Conservation (phyloP, 2,113 vertebrate species). For the Pipra filicauda region DNA sequence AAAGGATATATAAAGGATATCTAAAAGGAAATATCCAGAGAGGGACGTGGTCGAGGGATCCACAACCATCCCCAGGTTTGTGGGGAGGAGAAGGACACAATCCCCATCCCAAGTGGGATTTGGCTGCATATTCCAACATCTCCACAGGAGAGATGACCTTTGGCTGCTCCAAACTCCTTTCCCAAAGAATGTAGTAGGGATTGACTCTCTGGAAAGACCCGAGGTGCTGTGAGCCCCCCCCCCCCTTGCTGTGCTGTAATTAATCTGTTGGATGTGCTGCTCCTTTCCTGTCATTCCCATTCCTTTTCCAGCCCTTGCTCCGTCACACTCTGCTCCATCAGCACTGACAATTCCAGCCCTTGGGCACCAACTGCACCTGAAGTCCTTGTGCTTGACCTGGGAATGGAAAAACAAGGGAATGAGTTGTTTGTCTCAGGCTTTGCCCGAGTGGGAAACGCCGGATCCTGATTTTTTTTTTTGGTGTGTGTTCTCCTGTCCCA, state of each 20-base stretch:
- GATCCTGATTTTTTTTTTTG: neutral
- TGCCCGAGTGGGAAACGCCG: neutral
- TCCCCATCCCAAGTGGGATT: neutral
- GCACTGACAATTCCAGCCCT: neutral
- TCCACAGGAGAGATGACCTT: accelerated
- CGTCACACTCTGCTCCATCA: neutral
- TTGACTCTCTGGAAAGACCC: neutral
- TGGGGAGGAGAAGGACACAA: neutral
- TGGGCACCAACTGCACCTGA: neutral
- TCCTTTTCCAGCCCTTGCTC: neutral
- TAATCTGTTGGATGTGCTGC: neutral
- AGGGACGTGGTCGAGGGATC: neutral
- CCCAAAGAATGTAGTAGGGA: neutral
- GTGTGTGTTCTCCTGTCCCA: accelerated
- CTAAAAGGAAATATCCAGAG: neutral
- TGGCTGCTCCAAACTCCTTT: neutral
- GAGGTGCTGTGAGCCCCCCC: neutral
- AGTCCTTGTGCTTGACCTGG: neutral
- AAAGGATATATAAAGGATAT: neutral
- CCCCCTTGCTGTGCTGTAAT: neutral
- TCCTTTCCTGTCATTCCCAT: neutral
- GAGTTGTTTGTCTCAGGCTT: neutral
- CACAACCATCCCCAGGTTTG: accelerated
- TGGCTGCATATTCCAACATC: accelerated
- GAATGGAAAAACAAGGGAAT: neutral